Conservation (phyloP, 35 echinoderm and acorn worm genomes). For the Heliocidaris erythrogramma region DNA sequence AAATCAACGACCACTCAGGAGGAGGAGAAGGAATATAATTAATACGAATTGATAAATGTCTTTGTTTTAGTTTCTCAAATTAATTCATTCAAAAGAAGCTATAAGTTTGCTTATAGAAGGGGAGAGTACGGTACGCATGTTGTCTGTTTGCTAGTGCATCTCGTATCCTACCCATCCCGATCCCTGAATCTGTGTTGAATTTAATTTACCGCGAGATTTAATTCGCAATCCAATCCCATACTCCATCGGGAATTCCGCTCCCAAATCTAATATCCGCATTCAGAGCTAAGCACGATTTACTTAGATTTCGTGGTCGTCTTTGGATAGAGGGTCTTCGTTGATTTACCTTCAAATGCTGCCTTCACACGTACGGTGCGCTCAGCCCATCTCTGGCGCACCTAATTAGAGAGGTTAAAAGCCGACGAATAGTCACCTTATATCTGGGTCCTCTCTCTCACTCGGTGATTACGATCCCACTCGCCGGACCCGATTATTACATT, state of each 20-base stretch:
- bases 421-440: conserved; percentile 50
- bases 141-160: conserved; percentile 26
- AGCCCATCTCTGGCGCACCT: conserved; percentile 32
- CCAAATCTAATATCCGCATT: conserved; percentile 55
- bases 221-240: conserved; percentile 55
- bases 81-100: conserved; percentile 4
- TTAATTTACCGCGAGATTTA: conserved; percentile 48
- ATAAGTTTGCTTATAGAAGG: background rate
- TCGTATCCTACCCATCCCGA: conserved; percentile 14
- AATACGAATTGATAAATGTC: background rate
- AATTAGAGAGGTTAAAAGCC: conserved; percentile 45
- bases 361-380: conserved; percentile 42
- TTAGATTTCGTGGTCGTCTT: conserved; percentile 46
- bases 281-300: conserved; percentile 50
- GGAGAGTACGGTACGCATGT: background rate
- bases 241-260: conserved; percentile 50
- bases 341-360: conserved; percentile 39
- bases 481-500: conserved; percentile 42
- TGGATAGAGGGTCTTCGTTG: conserved; percentile 28
- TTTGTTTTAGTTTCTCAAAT: conserved; percentile 6
- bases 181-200: conserved; percentile 21
- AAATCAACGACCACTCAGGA: background rate
- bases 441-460: conserved; percentile 46
- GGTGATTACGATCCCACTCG: conserved; percentile 45
- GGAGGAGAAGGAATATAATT: background rate